Evolutionary conservation across 1,140 invertebrate species (phyloP), one percentile per base, ranked within the genome.

Genomic region (Zaprionus tsacasi): DNA sequence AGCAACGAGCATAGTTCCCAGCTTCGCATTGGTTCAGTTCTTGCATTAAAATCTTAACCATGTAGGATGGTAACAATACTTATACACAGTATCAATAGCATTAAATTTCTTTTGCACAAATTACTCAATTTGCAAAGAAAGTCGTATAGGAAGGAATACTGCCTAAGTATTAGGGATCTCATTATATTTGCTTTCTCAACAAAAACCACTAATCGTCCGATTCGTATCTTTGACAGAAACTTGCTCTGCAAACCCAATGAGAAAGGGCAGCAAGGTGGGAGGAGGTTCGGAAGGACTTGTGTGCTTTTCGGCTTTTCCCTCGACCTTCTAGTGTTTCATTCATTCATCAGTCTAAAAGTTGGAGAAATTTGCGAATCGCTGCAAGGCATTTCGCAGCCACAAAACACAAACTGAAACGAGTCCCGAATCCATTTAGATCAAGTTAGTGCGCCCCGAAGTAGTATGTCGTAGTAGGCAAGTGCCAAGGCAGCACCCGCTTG

Each of bases 281-380:
- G n/a, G 40, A n/a, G n/a, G 40, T n/a, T 45, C n/a, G n/a, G 7
- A 45, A 17, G 40, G n/a, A 7, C n/a, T 12, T 43, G 15, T 50
- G 10, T 21, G 48, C 45, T 52, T 52, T 7, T 12, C 33, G 35
- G 30, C 15, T 33, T 57, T 13, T 38, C 8, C 40, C n/a, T 11
- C 13, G 6, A 35, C 50, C 59, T 55, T 27, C 45, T 45, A 36
- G 7, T 55, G 43, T 61, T 61, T 27, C 1, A 33, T 50, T 65
- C 60, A 61, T 54, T 70, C 64, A 74, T 78, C 74, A 74, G 50
- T 82, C 43, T 78, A 70, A 75, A 75, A 33, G 55, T 78, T 21
- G 7, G 6, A 35, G 10, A 55, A 70, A 60, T 68, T 68, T 6
- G 15, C 48, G 70, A 75, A 61, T 70, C 57, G 70, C 63, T 61